Conservation (phyloP, 35 echinoderm and acorn worm species). For the Lytechinus pictus region DNA sequence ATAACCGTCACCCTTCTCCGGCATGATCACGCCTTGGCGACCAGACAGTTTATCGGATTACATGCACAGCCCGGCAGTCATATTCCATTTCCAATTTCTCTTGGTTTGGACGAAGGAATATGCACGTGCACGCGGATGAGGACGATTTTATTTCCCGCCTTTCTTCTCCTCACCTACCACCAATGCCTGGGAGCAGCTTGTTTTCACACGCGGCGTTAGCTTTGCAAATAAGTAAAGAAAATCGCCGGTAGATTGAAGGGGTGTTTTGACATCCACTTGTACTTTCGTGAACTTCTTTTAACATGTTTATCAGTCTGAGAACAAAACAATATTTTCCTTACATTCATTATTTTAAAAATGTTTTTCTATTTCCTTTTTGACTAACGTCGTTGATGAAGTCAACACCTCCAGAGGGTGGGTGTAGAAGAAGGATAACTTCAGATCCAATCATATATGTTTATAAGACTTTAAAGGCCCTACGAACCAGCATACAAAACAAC, state of each 20-base stretch:
- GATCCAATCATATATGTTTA: no score
- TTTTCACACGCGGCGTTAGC: background rate
- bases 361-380: no score
- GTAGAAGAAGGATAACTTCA: no score
- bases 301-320: background rate
- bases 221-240: constrained; percentile 7
- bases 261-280: background rate
- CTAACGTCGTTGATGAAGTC: no score
- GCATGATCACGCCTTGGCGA: background rate
- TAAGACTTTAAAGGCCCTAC: no score
- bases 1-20: background rate
- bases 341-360: no score
- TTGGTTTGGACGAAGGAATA: background rate
- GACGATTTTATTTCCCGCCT: background rate
- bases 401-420: no score
- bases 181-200: background rate
- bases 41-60: constrained; percentile 1
- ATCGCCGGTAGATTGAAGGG: background rate
- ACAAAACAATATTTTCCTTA: no score
- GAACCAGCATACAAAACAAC: no score
- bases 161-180: background rate
- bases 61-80: background rate
- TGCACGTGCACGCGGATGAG: background rate
- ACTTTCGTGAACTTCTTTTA: background rate
- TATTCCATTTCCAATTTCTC: background rate